A percentile compares a stretch with the other conserved stretches of the same genome.
These are phyloP conservation scores for Steinernema khuongi DNA, from an alignment of 1,140 invertebrate genomes.

Conservation along the genomic window DNA sequence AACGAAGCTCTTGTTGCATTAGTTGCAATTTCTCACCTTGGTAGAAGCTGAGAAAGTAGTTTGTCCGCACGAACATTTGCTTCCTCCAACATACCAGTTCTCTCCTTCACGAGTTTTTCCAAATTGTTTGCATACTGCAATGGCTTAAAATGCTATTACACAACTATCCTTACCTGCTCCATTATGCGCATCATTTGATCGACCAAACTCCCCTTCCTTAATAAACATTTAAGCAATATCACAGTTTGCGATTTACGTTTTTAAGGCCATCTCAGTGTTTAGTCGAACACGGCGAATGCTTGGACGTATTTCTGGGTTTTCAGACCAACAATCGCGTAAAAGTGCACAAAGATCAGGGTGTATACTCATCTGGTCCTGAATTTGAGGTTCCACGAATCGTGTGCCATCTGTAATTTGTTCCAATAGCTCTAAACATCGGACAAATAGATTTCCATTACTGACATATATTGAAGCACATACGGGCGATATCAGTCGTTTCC, in stretches of 20 bases:
- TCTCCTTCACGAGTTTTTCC: conserved; percentile 84
- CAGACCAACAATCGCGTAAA: conserved; percentile 53
- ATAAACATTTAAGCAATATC: neutral
- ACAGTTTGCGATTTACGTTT: conserved; percentile 38
- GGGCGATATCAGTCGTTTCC: conserved; percentile 41
- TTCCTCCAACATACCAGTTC: conserved; percentile 67
- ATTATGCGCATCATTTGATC: conserved; percentile 59
- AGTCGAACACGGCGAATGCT: conserved; percentile 53
- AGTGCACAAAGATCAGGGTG: conserved; percentile 54
- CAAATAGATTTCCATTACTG: conserved; percentile 5
- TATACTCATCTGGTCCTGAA: conserved; percentile 50
- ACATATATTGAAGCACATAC: conserved; percentile 30
- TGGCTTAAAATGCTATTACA: conserved; percentile 67
- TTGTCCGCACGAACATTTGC: conserved; percentile 56
- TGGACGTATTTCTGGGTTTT: conserved; percentile 57
- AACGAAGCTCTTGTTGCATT: neutral
- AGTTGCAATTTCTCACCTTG: conserved; percentile 27
- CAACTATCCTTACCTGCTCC: conserved; percentile 45
- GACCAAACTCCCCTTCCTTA: conserved; percentile 54
- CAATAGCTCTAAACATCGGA: conserved; percentile 30
- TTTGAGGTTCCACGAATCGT: conserved; percentile 45
- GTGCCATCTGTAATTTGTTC: conserved; percentile 44
- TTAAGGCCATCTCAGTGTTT: conserved; percentile 54
- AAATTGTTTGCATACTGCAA: conserved; percentile 96
- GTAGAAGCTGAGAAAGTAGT: conserved; percentile 53